Conservation (phyloP, 2,113 vertebrate species). For the Corvus hawaiiensis region DNA sequence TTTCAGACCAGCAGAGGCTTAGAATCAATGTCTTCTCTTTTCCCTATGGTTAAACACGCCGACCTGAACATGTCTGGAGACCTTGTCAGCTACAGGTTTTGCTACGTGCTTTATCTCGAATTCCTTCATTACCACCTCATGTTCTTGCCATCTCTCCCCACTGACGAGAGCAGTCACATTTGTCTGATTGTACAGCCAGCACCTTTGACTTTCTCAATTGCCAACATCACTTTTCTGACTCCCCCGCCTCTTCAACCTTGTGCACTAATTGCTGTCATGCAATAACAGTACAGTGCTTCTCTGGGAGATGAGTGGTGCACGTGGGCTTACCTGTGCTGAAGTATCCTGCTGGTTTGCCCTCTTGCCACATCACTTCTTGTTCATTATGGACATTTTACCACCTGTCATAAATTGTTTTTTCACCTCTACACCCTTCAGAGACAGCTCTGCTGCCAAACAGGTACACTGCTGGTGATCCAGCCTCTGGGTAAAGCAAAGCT, state of each 20-base stretch:
- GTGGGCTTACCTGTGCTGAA: background rate
- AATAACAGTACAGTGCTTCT: background rate
- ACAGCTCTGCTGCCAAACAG: background rate
- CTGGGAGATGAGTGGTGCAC: background rate
- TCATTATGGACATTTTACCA: background rate
- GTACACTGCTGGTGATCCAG: background rate
- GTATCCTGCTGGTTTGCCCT: background rate
- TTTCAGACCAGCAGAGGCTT: background rate
- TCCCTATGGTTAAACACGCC: fast-evolving
- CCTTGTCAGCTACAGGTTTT: background rate
- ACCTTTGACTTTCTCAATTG: background rate
- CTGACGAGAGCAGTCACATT: background rate
- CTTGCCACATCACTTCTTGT: background rate
- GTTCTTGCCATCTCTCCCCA: background rate
- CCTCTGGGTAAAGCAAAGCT: background rate
- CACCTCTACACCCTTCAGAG: background rate
- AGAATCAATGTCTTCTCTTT: background rate
- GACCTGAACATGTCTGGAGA: background rate
- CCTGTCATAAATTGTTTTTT: background rate
- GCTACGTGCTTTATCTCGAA: fast-evolving
- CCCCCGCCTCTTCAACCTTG: background rate
- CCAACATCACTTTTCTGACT: background rate
- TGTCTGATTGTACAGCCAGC: background rate
- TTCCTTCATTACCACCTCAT: background rate
- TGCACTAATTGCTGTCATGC: background rate